A percentile compares a stretch with the other conserved stretches of the same genome.
Conservation (phyloP, 2,113 vertebrate genomes). For the Colaptes auratus region DNA sequence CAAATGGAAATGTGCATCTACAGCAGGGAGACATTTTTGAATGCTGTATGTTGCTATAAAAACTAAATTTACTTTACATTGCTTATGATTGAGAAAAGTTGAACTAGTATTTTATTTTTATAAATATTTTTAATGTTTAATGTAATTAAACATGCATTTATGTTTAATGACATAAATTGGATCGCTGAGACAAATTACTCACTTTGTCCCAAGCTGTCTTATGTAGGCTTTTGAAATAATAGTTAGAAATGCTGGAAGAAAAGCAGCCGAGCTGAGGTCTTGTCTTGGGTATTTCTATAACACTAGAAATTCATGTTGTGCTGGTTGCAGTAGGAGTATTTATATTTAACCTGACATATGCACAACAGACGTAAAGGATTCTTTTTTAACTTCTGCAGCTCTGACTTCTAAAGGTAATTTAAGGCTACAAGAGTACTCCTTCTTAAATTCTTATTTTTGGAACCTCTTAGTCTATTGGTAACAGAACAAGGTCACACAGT, state of each 20-base stretch:
- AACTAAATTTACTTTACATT: not conserved
- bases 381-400: conserved; percentile 10
- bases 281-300: not conserved
- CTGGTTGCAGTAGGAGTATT: not conserved
- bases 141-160: too few relatives aligned
- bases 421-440: conserved; percentile 9
- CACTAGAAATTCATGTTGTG: not conserved
- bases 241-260: not conserved
- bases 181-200: not conserved
- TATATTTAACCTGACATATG: conserved; percentile 24
- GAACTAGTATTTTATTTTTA: not conserved
- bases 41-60: not conserved
- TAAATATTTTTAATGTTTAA: too few relatives aligned
- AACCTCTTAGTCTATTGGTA: conserved; percentile 55
- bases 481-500: conserved; percentile 49
- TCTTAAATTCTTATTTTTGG: conserved; percentile 69
- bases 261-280: not conserved
- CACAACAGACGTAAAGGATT: not conserved
- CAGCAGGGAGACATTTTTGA: not conserved
- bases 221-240: not conserved
- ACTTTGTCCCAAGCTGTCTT: not conserved
- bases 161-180: not conserved
- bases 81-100: not conserved
- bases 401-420: conserved; percentile 13
- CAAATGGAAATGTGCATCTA: not conserved